Evolutionary conservation across 2,113 vertebrate genomes (phyloP).

Genomic region (Hoplias malabaricus): DNA sequence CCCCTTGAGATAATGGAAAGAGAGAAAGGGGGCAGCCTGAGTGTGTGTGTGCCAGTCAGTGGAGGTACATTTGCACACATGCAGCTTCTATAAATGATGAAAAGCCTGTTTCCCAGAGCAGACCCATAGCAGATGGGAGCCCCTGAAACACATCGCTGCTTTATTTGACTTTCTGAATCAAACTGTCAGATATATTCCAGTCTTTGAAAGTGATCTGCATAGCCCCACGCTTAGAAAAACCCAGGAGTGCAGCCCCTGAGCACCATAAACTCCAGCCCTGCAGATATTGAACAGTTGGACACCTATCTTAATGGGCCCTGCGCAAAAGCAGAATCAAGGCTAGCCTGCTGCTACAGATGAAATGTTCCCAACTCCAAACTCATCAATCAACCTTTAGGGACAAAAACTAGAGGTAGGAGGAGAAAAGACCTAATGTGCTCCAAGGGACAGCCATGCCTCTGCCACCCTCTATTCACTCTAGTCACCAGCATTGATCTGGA

Average conservation of each 20-base stretch:
- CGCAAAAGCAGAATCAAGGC: slow-evolving; percentile 17
- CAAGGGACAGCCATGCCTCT: slow-evolving; percentile 12
- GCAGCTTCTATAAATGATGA: slow-evolving; percentile 16
- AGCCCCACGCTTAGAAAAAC: slow-evolving; percentile 18
- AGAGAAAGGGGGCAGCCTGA: neutral
- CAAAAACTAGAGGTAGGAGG: slow-evolving; percentile 6
- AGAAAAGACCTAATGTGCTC: slow-evolving; percentile 30
- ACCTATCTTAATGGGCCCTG: slow-evolving; percentile 27
- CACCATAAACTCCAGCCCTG: slow-evolving; percentile 4
- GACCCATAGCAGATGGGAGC: neutral
- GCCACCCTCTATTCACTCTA: slow-evolving; percentile 23
- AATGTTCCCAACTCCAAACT: slow-evolving; percentile 19
- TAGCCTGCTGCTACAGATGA: slow-evolving; percentile 47
- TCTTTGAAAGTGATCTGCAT: slow-evolving; percentile 27
- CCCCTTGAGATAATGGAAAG: neutral
- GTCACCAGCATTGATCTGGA: slow-evolving; percentile 6
- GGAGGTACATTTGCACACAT: neutral
- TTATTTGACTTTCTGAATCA: slow-evolving; percentile 42
- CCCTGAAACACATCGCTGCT: slow-evolving; percentile 12
- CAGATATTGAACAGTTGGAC: slow-evolving; percentile 32
- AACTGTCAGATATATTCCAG: slow-evolving; percentile 38
- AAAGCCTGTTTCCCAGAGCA: neutral
- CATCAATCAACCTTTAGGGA: slow-evolving; percentile 39
- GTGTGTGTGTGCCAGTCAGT: neutral
- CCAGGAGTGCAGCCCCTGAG: neutral